Evolutionary conservation across 2,113 vertebrate species (phyloP).

Genomic region (Nannobrachium achirus): DNA sequence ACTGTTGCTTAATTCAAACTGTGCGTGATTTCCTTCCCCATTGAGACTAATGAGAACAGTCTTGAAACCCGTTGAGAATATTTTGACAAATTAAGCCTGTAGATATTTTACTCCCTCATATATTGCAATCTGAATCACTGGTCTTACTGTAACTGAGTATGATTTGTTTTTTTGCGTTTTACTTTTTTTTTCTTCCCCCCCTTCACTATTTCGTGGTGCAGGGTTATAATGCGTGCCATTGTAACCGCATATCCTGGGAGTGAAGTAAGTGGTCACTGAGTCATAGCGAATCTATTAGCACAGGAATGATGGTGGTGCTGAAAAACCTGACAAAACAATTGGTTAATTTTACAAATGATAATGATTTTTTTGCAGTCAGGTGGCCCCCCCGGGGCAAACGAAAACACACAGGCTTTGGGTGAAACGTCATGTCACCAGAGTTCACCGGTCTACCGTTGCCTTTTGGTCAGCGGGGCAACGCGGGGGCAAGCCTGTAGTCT

Average conservation of each 20-base stretch:
- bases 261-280: conserved; percentile 64
- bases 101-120: conserved; percentile 61
- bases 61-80: conserved; percentile 53
- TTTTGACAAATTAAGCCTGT: conserved; percentile 71
- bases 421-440: conserved; percentile 48
- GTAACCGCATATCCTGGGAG: conserved; percentile 70
- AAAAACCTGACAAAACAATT: conserved; percentile 84
- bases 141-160: conserved; percentile 52
- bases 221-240: conserved; percentile 46
- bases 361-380: conserved; percentile 75
- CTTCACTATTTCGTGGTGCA: conserved; percentile 12
- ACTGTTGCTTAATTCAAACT: neutral
- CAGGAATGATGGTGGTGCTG: conserved; percentile 76
- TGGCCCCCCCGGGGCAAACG: conserved; percentile 63
- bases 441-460: conserved; percentile 46
- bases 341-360: conserved; percentile 87
- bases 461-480: conserved; percentile 70
- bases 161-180: conserved; percentile 45
- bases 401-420: conserved; percentile 64
- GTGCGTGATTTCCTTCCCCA: conserved; percentile 52
- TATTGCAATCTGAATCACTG: conserved; percentile 61
- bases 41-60: conserved; percentile 67
- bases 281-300: conserved; percentile 77
- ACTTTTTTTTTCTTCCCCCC: conserved; percentile 1
- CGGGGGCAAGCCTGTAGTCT: conserved; percentile 67